phyloP scores from a whole-genome alignment of 2,113 vertebrate genomes.

The Vulpes lagopus region DNA sequence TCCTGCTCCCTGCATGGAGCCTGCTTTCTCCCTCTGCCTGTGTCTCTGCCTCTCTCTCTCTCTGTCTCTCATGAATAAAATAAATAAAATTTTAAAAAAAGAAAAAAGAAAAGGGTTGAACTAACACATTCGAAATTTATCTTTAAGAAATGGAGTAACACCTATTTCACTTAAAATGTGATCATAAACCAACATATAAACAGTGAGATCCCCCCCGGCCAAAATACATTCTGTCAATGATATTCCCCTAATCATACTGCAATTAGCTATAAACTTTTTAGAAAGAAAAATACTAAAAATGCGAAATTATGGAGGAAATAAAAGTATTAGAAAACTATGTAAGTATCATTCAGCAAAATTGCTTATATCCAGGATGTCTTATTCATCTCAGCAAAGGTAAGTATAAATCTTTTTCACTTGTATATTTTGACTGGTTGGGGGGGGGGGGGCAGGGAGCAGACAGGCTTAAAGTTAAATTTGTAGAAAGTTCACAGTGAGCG shows the following conservation, averaged over 20 bases:
- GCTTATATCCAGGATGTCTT: neutral
- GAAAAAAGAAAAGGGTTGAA: neutral
- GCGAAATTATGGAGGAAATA: neutral
- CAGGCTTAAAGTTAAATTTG: slow-evolving; percentile 28
- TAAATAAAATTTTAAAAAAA: no score
- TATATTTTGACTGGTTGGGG: neutral
- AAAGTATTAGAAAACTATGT: neutral
- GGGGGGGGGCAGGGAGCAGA: neutral
- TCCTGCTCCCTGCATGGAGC: no score
- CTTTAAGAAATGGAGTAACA: neutral
- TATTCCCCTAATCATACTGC: neutral
- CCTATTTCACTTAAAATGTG: slow-evolving; percentile 1
- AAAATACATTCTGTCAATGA: neutral
- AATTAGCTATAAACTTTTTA: neutral
- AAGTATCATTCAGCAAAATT: neutral
- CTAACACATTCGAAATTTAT: neutral
- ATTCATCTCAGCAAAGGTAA: neutral
- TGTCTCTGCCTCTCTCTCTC: no score
- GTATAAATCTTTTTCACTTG: neutral
- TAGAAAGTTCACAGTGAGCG: neutral
- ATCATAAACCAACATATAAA: neutral
- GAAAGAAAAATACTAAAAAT: neutral
- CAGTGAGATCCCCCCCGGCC: neutral
- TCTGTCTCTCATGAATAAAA: no score
- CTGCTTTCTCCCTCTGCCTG: no score